Conservation (phyloP, 2,797 vertebrate genomes). For the Kryptolebias ocellatus region DNA sequence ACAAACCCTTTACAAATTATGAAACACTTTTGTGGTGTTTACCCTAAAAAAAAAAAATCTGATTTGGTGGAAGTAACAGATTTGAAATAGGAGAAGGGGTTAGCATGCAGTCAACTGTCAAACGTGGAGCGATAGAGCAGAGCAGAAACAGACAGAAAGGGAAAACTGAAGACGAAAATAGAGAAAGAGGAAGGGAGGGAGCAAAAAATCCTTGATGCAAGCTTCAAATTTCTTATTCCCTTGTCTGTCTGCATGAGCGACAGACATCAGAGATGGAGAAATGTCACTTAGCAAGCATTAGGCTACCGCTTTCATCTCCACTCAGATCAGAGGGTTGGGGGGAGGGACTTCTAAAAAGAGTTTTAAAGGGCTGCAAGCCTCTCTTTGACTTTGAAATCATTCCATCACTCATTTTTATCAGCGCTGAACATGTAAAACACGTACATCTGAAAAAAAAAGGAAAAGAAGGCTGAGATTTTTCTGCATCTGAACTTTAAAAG, state of each 20-base stretch:
- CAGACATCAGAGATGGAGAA: slow-evolving; percentile 76
- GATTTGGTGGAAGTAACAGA: slow-evolving; percentile 27
- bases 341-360: slow-evolving; percentile 56
- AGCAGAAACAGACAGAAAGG: slow-evolving; percentile 19
- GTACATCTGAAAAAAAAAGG: slow-evolving; percentile 39
- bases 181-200: slow-evolving; percentile 26
- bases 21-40: slow-evolving; percentile 40
- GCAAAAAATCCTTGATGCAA: slow-evolving; percentile 49
- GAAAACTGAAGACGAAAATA: slow-evolving; percentile 34
- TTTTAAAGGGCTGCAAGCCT: slow-evolving; percentile 65
- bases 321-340: slow-evolving; percentile 58
- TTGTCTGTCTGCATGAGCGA: slow-evolving; percentile 62
- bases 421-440: slow-evolving; percentile 67
- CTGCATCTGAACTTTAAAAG: slow-evolving; percentile 59
- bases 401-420: slow-evolving; percentile 73
- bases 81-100: slow-evolving; percentile 29
- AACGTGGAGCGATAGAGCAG: slow-evolving; percentile 32
- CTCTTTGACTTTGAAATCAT: slow-evolving; percentile 71
- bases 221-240: slow-evolving; percentile 48
- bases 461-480: slow-evolving; percentile 29
- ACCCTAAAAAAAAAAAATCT: slow-evolving; percentile 17
- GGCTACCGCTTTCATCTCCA: slow-evolving; percentile 69
- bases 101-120: slow-evolving; percentile 54
- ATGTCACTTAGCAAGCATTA: slow-evolving; percentile 78
- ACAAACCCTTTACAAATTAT: slow-evolving; percentile 60